Evolutionary conservation across 2,888 invertebrate species (phyloP), one percentile per base, ranked within the genome.

Genomic region (Ecliptopera silaceata): DNA sequence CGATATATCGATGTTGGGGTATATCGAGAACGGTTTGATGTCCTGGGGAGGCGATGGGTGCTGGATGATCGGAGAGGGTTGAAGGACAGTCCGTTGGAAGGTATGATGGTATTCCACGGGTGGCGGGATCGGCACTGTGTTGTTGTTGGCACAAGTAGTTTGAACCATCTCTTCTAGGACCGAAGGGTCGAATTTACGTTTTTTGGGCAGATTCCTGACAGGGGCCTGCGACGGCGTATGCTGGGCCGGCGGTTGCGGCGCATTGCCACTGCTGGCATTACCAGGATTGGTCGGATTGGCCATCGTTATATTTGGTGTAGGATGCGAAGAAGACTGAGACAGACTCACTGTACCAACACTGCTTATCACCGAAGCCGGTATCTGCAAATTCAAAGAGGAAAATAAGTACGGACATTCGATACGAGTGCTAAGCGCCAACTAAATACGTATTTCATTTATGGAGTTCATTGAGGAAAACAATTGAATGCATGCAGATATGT

Each of bases 191-290:
- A 95, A 96, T 88, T 97, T 97, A 64, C 98, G 93, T 88, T 98
- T 98, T 88, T 98, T 98, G 56, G 98, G 98, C 79, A 98, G 94
- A 82, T 96, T 97, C 63, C 95, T 92, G 64, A 94, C 93, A 61
- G 94, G 93, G 53, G 91, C 89, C 70, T 92, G 93, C 26, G 92
- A 88, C 56, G 92, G 92, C 59, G 86, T 73, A 48, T 84, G 84
- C 64, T 90, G 86, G 1, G 78, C 65, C 13, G 82, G 73, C 26
- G 80, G 71, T 50, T 83, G 86, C 4, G 69, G 69, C 8, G 69
- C 70, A 44, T 73, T 77, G 66, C 78, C 81, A 73, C 82, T 84
- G 73, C 82, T 88, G 54, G 80, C 84, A 65, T 71, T 84, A 42
- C 84, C 89, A n/a, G 77, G 86, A 58, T 89, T 89, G 48, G 84